Evolutionary conservation across 2,113 vertebrate species (phyloP), one percentile per base, ranked within the genome.

Genomic region (Alligator sinensis): DNA sequence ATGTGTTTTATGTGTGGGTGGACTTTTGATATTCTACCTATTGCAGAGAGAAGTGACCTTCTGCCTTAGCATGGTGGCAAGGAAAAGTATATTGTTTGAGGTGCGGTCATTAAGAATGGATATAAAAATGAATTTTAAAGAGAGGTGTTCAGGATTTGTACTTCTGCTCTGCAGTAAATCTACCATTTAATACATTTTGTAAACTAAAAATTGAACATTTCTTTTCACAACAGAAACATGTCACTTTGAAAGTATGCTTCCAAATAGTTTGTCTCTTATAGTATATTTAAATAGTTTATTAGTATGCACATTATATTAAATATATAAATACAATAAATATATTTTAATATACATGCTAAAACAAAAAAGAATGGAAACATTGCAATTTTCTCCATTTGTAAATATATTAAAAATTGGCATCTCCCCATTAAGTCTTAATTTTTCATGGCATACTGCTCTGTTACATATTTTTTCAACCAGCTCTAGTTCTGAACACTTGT

Each of bases 21-120:
- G 28, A 5, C 77, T 14, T 82, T 34, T 80, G 38, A 92, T 30
- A 27, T 15, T 94, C 82, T 34, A 30, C 6, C 13, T 47, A 47
- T 47, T 47, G 75, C 28, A 88, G 68, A 11, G 55, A 8, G 60
- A 86, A 84, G 75, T 75, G 80, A 82, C 80, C 21, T 22, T 17
- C 4, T 13, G 0, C 17, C 3, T 13, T 19, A 61, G 2, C 0
- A 72, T 28, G 84, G 22, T 10, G 3, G 1, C 62, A 38, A 15
- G 7, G 14, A 86, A 8, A 93, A 93, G 81, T 9, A 1, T 12
- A 30, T 64, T 94, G 86, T 59, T 64, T 14, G 12, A 38, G 17
- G 2, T 10, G 68, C 4, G 58, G 30, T 28, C 5, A 7, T 84
- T 66, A 78, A 47, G 54, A 86, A 3, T n/a, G n/a, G 61, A 79